phyloP scores from a whole-genome alignment of 2,797 vertebrate species.

The Toxotes lorentzi region DNA sequence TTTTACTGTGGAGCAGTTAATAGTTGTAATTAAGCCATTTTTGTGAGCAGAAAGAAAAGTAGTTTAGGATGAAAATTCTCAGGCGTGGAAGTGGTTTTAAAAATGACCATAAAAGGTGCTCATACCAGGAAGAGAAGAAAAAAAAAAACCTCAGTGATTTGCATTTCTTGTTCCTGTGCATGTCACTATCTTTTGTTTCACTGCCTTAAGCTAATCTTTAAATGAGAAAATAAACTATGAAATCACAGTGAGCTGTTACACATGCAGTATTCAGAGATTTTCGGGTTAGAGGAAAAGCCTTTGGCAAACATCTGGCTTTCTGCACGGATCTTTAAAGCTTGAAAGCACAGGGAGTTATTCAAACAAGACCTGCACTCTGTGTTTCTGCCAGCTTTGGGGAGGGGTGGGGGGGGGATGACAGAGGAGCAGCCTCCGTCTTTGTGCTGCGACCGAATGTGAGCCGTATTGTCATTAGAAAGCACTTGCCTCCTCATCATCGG shows the following conservation, averaged over 20 bases:
- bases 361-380: slow-evolving; percentile 31
- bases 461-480: slow-evolving; percentile 63
- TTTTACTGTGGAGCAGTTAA: neutral
- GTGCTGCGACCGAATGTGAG: slow-evolving; percentile 22
- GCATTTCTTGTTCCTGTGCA: slow-evolving; percentile 23
- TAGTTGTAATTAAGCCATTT: neutral
- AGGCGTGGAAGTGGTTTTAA: neutral
- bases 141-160: slow-evolving; percentile 14
- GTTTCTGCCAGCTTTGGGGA: slow-evolving; percentile 8
- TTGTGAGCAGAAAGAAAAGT: neutral
- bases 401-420: too few relatives aligned
- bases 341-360: slow-evolving; percentile 41
- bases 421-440: slow-evolving; percentile 18
- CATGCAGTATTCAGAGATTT: slow-evolving; percentile 53
- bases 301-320: slow-evolving; percentile 61
- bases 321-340: slow-evolving; percentile 44
- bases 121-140: neutral
- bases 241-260: slow-evolving; percentile 41
- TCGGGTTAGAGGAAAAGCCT: slow-evolving; percentile 57
- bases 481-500: slow-evolving; percentile 53
- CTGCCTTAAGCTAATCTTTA: slow-evolving; percentile 43
- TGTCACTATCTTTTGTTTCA: slow-evolving; percentile 44
- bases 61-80: neutral
- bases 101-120: slow-evolving; percentile 11
- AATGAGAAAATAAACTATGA: slow-evolving; percentile 48